Base-by-base conservation (phyloP, 1,140 invertebrate species). In the Heliconius melpomene region DNA sequence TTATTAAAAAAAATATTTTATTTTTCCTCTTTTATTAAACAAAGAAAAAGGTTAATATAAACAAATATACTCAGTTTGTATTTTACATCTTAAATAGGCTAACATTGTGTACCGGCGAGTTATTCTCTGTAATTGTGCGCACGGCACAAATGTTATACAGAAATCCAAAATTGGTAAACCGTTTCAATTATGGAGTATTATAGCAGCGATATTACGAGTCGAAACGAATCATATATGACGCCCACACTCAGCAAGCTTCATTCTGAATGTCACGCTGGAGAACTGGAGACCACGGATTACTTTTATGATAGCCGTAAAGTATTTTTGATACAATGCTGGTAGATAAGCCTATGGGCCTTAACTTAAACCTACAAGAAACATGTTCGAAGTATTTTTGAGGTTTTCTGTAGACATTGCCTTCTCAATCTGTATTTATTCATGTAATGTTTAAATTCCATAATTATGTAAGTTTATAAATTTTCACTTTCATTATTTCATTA, bases 121-220 rank as follows among this genome's bases (percentile, higher is more conserved):
- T 6, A 1, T 66, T 11, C 20, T 66, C 6, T 29, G 26, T 66
- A 29, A 57, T 66, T 29, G 60, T 29, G 60, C 60, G n/a, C 60
- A 66, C 60, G 60, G 60, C 60, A 29, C 26, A 66, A 66, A 66
- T 29, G 26, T 66, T 66, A 66, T 29, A 66, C 23, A 66, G 60
- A 16, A 66, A 26, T 29, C 23, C 26, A 29, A 66, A 66, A 66
- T 66, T 66, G 60, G 60, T 66, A 66, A 66, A 11, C 13, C 23
- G 11, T 26, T 26, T 66, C 8, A 29, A 75, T 66, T 38, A 75
- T 75, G 38, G 36, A 60, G 52, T 38, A 75, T 66, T 66, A 75
- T 60, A 60, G 54, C 29, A 75, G 38, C 40, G 18, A 75, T 66
- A 60, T 75, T 75, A 66, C 38, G 7, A 75, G 74, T 75, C n/a